phyloP scores from a whole-genome alignment of 2,888 invertebrate species.

The Portevinia maculata region DNA sequence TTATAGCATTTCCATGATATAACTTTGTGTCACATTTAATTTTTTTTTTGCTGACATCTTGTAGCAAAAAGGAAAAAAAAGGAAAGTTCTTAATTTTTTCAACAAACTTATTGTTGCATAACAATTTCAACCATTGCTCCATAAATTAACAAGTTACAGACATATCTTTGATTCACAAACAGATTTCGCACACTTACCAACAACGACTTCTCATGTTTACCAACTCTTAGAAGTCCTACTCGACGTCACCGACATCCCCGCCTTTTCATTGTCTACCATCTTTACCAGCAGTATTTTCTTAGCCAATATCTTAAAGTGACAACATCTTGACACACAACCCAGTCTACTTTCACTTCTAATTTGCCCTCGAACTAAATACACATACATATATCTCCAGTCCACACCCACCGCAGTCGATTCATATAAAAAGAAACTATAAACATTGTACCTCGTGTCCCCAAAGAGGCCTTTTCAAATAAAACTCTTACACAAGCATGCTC shows the following conservation, averaged over 20 bases:
- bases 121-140: conserved; percentile 62
- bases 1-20: too few species aligned
- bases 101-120: conserved; percentile 55
- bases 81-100: not conserved
- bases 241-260: conserved; percentile 44
- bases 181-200: conserved; percentile 51
- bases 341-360: conserved; percentile 64
- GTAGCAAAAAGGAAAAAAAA: conserved; percentile 4
- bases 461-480: conserved; percentile 44
- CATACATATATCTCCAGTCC: conserved; percentile 10
- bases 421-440: conserved; percentile 5
- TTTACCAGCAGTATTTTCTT: conserved; percentile 47
- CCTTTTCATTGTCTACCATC: conserved; percentile 63
- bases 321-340: conserved; percentile 71
- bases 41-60: conserved; percentile 38
- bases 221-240: conserved; percentile 46
- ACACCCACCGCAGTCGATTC: not conserved
- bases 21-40: too few species aligned
- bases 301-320: conserved; percentile 67
- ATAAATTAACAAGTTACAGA: conserved; percentile 70
- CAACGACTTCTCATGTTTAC: conserved; percentile 23
- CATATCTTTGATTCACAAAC: conserved; percentile 71
- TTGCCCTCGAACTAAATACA: conserved; percentile 70
- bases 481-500: conserved; percentile 5
- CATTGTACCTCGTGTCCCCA: conserved; percentile 2